A percentile compares a stretch with the other conserved stretches of the same genome.
phyloP scores from a whole-genome alignment of 2,888 invertebrate species.

The Lasioglossum pauxillum region DNA sequence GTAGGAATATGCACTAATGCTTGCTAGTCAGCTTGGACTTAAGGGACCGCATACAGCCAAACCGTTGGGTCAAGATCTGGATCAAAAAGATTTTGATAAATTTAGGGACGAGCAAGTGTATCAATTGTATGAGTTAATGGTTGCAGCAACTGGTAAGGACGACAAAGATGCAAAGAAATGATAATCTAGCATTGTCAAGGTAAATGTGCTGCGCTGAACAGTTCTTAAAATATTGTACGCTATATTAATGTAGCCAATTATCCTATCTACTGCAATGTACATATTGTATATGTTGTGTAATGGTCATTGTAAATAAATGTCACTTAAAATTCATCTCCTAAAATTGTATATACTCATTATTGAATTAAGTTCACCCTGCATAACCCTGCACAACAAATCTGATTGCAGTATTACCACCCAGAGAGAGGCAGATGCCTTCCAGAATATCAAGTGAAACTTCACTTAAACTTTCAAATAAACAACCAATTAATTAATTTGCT shows the following conservation, averaged over 20 bases:
- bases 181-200: constrained; percentile 6
- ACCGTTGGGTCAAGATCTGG: constrained; percentile 88
- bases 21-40: constrained; percentile 91
- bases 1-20: constrained; percentile 91
- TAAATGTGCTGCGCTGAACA: background rate
- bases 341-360: background rate
- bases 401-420: too few relatives aligned
- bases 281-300: background rate
- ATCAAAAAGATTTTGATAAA: constrained; percentile 88
- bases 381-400: background rate
- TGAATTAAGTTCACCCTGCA: too few relatives aligned
- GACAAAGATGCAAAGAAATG: constrained; percentile 67
- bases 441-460: too few relatives aligned
- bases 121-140: constrained; percentile 93
- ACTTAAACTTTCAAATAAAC: too few relatives aligned
- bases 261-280: background rate
- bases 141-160: constrained; percentile 86
- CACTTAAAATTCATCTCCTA: background rate
- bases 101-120: constrained; percentile 93
- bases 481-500: too few relatives aligned
- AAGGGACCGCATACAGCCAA: constrained; percentile 87
- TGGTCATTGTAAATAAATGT: constrained; percentile 14
- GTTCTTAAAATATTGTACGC: background rate
- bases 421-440: too few relatives aligned
- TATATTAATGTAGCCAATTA: background rate